phyloP scores from a whole-genome alignment of 1,140 invertebrate genomes.

The Arion vulgaris region DNA sequence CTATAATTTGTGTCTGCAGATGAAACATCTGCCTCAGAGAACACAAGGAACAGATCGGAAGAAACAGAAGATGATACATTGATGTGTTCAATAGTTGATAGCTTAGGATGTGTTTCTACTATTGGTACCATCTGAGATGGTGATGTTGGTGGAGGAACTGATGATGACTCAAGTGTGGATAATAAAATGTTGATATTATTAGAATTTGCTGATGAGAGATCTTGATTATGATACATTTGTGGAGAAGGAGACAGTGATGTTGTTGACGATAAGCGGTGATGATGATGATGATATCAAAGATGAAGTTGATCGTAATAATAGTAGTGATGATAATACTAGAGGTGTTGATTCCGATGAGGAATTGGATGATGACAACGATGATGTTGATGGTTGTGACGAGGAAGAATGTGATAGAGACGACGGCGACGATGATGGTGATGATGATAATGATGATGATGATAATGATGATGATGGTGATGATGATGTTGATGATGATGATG shows the following conservation, averaged over 20 bases:
- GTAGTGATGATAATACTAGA: too few relatives aligned
- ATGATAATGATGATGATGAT: neutral
- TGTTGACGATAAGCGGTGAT: neutral
- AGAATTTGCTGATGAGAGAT: neutral
- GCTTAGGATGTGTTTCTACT: neutral
- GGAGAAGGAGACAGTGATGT: neutral
- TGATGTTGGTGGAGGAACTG: neutral
- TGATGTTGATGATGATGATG: neutral
- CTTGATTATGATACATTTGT: neutral
- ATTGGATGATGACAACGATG: too few relatives aligned
- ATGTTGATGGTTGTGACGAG: too few relatives aligned
- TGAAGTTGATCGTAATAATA: too few relatives aligned
- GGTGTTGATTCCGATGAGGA: too few relatives aligned
- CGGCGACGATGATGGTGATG: neutral
- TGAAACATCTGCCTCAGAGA: neutral
- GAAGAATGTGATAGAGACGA: too few relatives aligned
- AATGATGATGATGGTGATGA: neutral
- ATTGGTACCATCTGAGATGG: neutral
- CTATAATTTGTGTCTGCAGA: neutral
- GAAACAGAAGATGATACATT: neutral
- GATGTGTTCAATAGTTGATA: too few relatives aligned
- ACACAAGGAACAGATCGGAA: neutral
- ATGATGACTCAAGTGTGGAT: neutral
- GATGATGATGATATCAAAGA: too few relatives aligned
- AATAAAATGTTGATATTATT: neutral